Percentiles rank a stretch among this genome's conserved stretches.
These are phyloP conservation scores for Wiebesia pumilae DNA, from an alignment of 1,140 invertebrate genomes.

Conservation along the genomic window DNA sequence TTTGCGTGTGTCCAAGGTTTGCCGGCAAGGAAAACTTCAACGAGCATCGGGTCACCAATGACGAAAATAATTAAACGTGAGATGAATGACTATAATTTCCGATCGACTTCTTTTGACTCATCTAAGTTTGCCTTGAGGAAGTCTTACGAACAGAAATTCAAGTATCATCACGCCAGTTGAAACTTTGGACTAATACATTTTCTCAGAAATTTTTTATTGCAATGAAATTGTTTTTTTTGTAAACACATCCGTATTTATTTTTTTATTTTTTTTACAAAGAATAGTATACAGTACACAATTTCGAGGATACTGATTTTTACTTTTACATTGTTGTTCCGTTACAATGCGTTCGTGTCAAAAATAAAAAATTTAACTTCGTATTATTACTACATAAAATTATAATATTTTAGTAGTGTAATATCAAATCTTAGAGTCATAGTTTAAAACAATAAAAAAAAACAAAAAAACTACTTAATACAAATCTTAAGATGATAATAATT, in stretches of 20 bases:
- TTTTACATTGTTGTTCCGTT: not conserved
- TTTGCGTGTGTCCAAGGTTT: not conserved
- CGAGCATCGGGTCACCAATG: not conserved
- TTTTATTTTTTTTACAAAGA: constrained; percentile 43
- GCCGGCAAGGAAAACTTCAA: not conserved
- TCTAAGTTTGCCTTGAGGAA: not conserved
- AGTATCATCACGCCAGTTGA: not conserved
- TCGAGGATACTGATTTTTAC: not conserved
- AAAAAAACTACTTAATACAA: not conserved
- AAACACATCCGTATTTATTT: constrained; percentile 30
- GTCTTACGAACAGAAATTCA: not conserved
- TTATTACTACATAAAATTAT: not conserved
- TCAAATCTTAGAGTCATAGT: not conserved
- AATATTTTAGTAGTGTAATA: not conserved
- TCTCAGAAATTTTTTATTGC: not conserved
- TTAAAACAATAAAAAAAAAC: not conserved
- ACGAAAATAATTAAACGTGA: constrained; percentile 19
- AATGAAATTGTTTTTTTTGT: constrained; percentile 32
- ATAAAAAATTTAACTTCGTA: not conserved
- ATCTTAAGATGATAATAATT: not conserved
- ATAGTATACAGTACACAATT: constrained; percentile 33
- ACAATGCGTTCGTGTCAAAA: not conserved
- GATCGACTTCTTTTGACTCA: constrained; percentile 3
- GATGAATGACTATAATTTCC: not conserved
- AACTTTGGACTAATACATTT: not conserved